A percentile compares a stretch with the other conserved stretches of the same genome.
Evolutionary conservation across 2,797 vertebrate genomes (phyloP).

Genomic region (Argya squamiceps): DNA sequence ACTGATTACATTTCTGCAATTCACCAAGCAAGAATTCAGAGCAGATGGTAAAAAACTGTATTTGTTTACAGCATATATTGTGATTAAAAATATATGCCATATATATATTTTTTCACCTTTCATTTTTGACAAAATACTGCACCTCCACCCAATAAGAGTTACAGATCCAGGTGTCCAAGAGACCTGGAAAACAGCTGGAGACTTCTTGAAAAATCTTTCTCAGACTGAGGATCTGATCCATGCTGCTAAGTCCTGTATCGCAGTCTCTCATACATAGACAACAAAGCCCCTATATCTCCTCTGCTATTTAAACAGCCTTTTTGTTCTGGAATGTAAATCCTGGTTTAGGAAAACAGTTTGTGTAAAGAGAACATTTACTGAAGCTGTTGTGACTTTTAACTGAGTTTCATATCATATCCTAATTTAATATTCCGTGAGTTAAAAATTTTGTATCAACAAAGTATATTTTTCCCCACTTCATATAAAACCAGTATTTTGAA

Average conservation of each 20-base stretch:
- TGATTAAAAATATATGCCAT: not conserved
- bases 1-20: not conserved
- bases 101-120: not conserved
- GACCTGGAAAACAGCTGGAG: not conserved
- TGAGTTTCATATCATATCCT: not conserved
- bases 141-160: rapidly evolving
- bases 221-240: not conserved
- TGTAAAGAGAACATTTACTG: not conserved
- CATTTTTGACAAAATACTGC: not conserved
- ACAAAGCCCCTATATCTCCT: not conserved
- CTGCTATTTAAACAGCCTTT: not conserved
- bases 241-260: not conserved
- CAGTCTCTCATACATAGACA: not conserved
- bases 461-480: not conserved
- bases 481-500: not conserved
- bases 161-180: not conserved
- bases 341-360: not conserved
- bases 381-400: not conserved
- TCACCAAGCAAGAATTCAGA: not conserved
- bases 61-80: not conserved
- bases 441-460: not conserved
- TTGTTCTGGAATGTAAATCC: not conserved
- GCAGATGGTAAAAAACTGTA: rapidly evolving
- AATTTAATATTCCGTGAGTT: not conserved
- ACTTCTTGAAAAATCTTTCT: not conserved